A percentile compares a stretch with the other conserved stretches of the same genome.
phyloP scores from a whole-genome alignment of 2,888 invertebrate genomes.

The Lasioglossum vierecki region DNA sequence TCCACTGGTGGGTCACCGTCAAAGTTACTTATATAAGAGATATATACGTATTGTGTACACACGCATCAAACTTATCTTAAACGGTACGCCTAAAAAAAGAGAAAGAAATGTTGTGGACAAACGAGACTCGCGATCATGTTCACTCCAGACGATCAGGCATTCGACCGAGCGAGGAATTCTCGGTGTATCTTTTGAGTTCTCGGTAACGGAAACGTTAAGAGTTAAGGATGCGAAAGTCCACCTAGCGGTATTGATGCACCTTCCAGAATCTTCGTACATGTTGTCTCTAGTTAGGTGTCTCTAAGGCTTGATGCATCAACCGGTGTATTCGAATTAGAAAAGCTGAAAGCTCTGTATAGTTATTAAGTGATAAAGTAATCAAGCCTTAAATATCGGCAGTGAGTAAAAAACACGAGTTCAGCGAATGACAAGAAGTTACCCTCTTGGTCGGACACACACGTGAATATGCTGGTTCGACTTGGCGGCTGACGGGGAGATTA shows the following conservation, averaged over 20 bases:
- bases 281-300: conserved; percentile 80
- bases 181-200: conserved; percentile 36
- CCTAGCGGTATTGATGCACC: conserved; percentile 72
- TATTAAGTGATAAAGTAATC: conserved; percentile 55
- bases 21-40: conserved; percentile 68
- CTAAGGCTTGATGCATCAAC: conserved; percentile 60
- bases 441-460: background rate
- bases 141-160: background rate
- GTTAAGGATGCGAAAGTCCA: conserved; percentile 43
- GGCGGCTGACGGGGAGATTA: conserved; percentile 9
- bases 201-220: conserved; percentile 5
- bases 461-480: background rate
- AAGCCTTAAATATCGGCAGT: conserved; percentile 38
- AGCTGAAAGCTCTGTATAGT: conserved; percentile 59
- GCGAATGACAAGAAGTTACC: conserved; percentile 13
- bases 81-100: conserved; percentile 75
- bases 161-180: conserved; percentile 34
- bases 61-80: conserved; percentile 72
- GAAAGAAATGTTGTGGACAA: conserved; percentile 50
- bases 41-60: conserved; percentile 56
- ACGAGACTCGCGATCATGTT: conserved; percentile 16
- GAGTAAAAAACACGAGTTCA: conserved; percentile 23
- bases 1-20: conserved; percentile 72
- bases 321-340: conserved; percentile 61
- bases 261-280: conserved; percentile 76